Evolutionary conservation across 2,888 invertebrate genomes (phyloP).

Genomic region (Megalurothrips usitatus): DNA sequence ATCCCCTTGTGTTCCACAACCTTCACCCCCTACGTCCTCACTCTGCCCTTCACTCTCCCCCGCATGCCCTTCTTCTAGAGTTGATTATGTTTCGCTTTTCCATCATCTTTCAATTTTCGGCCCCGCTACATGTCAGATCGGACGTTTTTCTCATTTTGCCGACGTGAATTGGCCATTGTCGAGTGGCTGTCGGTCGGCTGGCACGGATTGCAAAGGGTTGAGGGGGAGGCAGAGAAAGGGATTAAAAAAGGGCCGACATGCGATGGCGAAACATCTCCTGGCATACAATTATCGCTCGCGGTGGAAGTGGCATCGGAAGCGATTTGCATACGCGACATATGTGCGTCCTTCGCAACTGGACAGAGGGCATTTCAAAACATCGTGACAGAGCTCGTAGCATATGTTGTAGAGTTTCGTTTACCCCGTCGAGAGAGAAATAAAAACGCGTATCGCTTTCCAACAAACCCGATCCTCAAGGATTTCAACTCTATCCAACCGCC

Average conservation of each 20-base stretch:
- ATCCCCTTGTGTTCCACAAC: background rate
- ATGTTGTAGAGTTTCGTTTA: too few relatives aligned
- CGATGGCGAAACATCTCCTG: conserved; percentile 1
- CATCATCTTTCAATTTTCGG: conserved; percentile 26
- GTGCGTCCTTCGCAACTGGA: background rate
- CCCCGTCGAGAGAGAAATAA: too few relatives aligned
- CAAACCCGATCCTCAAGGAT: too few relatives aligned
- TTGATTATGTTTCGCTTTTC: conserved; percentile 23
- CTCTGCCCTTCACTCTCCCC: background rate
- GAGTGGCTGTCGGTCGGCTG: background rate
- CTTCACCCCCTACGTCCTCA: background rate
- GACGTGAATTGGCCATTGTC: background rate
- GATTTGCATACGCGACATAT: background rate
- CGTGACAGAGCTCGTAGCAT: too few relatives aligned
- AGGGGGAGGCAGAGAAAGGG: background rate
- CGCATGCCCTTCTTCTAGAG: background rate
- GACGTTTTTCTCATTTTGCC: conserved; percentile 17
- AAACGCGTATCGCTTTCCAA: too few relatives aligned
- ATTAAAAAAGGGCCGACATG: background rate
- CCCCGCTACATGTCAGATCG: conserved; percentile 14
- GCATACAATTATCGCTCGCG: conserved; percentile 21
- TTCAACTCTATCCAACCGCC: too few relatives aligned
- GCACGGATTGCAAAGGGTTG: background rate
- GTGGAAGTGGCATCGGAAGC: conserved; percentile 14
- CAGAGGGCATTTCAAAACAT: too few relatives aligned